Percentiles rank a stretch among this genome's conserved stretches.
Conservation (phyloP, 2,113 vertebrate genomes). For the Laticauda laticaudata region DNA sequence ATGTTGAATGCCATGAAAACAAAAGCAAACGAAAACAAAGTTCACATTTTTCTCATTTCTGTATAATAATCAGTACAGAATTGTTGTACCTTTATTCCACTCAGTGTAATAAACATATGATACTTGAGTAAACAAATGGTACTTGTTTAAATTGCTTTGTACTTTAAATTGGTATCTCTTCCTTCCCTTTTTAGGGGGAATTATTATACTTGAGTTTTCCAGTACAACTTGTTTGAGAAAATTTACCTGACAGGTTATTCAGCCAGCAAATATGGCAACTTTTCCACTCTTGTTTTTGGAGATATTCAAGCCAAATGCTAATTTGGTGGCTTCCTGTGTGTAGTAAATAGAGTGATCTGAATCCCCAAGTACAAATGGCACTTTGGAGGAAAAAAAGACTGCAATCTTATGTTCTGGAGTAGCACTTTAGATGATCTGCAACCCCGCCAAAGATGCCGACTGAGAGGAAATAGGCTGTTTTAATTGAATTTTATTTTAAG, state of each 20-base stretch:
- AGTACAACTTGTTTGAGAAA: neutral
- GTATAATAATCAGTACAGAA: neutral
- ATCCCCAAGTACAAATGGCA: neutral
- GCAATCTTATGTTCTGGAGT: neutral
- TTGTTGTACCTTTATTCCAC: neutral
- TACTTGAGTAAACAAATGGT: neutral
- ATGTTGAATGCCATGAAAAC: neutral
- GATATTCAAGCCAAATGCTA: neutral
- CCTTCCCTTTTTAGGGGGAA: neutral
- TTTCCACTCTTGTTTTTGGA: neutral
- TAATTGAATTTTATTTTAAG: neutral
- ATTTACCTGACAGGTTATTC: neutral
- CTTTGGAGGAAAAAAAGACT: neutral
- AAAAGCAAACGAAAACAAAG: neutral
- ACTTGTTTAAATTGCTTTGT: neutral
- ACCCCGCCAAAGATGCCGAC: neutral
- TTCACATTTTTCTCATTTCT: neutral
- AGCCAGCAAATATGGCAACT: neutral
- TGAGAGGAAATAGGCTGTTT: neutral
- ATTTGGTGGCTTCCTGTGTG: neutral
- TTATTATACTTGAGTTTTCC: neutral
- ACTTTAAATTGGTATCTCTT: neutral
- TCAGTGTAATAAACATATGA: neutral
- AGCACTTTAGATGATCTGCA: neutral
- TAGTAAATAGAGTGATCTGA: neutral